Conservation (phyloP, 2,888 invertebrate genomes). For the Dryadula phaetusa region DNA sequence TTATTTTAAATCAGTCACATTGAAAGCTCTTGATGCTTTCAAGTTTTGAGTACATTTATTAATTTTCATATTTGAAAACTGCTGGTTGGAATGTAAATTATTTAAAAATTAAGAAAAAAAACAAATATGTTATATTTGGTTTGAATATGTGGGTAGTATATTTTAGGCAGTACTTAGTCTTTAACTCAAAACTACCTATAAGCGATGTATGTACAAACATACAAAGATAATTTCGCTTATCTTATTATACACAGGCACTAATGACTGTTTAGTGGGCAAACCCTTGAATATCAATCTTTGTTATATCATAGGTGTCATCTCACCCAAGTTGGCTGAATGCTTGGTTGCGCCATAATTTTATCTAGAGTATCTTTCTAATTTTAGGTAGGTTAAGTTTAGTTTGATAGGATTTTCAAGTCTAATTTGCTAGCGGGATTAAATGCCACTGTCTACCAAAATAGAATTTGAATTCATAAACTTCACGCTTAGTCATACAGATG, state of each 20-base stretch:
- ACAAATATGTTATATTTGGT: neutral
- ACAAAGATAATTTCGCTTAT: neutral
- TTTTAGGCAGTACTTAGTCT: no score
- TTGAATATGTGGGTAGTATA: no score
- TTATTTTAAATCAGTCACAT: constrained; percentile 12
- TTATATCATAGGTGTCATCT: constrained; percentile 6
- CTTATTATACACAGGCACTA: neutral
- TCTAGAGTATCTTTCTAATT: no score
- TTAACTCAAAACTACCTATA: no score
- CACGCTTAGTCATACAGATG: no score
- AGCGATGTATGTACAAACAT: neutral
- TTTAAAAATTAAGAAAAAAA: no score
- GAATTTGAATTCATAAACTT: no score
- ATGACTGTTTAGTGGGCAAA: constrained; percentile 4
- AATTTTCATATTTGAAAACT: neutral
- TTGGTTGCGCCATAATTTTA: neutral
- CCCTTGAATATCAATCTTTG: constrained; percentile 13
- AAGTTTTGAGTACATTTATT: neutral
- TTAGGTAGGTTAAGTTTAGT: no score
- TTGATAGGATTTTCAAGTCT: no score
- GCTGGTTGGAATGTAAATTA: no score
- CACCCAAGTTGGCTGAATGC: neutral
- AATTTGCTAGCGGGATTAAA: no score
- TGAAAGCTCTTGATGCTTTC: neutral
- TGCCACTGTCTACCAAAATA: no score